Percentiles rank a stretch among this genome's conserved stretches.
phyloP scores from a whole-genome alignment of 2,797 vertebrate genomes.

The Pseudochirops cupreus region DNA sequence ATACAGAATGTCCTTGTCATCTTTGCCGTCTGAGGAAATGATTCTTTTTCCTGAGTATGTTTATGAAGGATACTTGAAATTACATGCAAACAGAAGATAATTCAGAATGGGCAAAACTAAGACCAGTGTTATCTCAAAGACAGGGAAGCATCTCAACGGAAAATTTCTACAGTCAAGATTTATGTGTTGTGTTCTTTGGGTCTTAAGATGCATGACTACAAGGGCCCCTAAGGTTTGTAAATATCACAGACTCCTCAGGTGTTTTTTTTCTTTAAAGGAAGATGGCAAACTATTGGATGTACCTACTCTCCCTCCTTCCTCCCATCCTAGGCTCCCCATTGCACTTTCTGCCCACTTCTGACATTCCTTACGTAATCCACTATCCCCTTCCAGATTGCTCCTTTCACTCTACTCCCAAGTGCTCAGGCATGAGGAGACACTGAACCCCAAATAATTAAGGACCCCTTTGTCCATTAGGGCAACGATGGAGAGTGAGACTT shows the following conservation, averaged over 20 bases:
- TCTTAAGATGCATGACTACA: not conserved
- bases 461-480: not conserved
- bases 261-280: not conserved
- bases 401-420: not conserved
- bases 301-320: not conserved
- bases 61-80: not conserved
- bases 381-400: not conserved
- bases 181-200: not conserved
- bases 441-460: not conserved
- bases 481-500: not conserved
- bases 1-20: not conserved
- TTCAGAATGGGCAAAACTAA: not conserved
- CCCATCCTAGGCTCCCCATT: not conserved
- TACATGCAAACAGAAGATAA: not conserved
- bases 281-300: not conserved
- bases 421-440: not conserved
- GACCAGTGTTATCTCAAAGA: not conserved
- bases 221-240: not conserved
- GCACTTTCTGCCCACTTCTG: not conserved
- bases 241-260: not conserved
- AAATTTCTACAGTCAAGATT: not conserved
- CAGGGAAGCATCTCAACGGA: not conserved
- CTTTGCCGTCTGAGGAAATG: slow-evolving; percentile 21
- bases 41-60: not conserved
- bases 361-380: not conserved